Base-by-base conservation (phyloP, 2,888 invertebrate genomes). In the Megamerina dolium region DNA sequence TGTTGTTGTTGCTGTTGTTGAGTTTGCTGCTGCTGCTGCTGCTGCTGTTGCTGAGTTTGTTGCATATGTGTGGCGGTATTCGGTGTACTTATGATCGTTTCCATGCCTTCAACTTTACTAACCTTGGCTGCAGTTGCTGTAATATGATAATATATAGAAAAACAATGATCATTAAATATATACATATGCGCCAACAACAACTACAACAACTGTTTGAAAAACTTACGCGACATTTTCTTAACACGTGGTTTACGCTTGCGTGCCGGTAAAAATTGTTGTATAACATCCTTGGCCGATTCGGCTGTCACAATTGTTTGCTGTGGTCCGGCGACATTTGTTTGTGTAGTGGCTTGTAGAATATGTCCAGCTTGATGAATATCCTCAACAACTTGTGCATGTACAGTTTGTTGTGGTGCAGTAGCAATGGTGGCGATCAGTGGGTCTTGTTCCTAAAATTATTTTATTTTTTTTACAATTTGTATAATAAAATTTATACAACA, bases 221-320 rank as follows among this genome's bases (percentile, higher is more conserved):
- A 62, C 66, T 60, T 62, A 67, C 68, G 65, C 50, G 67, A 64
- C 60, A 65, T 64, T 57, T 72, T 72, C 53, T 77, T 76, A 48
- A 75, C 72, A 50, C 77, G 72, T 46, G 76, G 77, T 60, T 76
- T 77, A 41, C 75, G 73, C 52, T 77, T 73, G 23, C 77, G 72
- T 36, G 75, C 69, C 21, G 76, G 76, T 44, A 75, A 70, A 54
- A 73, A 75, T 40, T 77, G 72, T 55, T 74, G 76, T 40, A 74
- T 72, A 17, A 67, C 70, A 56, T 69, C 68, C 45, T 52, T 73
- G 53, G 59, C 57, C 30, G 74, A 72, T 43, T 73, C 66, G 8
- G 61, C 56, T 43, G 70, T 67, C 47, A 65, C 55, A 55, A 67
- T 69, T 39, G 67, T 63, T 41, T 64, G 66, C 29, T 56, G 58